Conservation (phyloP, 2,888 invertebrate genomes). For the Acleris sparsana region DNA sequence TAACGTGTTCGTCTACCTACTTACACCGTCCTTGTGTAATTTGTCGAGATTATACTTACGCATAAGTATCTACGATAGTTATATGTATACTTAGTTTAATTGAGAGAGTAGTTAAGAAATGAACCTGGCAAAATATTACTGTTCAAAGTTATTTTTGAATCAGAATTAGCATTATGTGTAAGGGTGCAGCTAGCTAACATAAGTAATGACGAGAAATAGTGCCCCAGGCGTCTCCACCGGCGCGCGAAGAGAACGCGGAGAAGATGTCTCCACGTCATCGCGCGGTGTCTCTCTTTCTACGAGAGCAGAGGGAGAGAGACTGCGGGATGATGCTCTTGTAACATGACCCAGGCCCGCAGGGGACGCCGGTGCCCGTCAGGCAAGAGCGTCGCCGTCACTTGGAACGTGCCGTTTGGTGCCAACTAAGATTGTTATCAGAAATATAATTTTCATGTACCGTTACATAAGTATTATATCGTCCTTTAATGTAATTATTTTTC, state of each 20-base stretch:
- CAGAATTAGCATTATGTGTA: constrained; percentile 44
- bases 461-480: constrained; percentile 25
- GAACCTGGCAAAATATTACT: constrained; percentile 66
- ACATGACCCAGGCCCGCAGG: too few relatives aligned
- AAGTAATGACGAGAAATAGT: neutral
- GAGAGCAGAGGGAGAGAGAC: too few relatives aligned
- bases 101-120: constrained; percentile 61
- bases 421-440: constrained; percentile 52
- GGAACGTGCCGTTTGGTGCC: constrained; percentile 23
- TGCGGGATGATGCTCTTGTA: too few relatives aligned
- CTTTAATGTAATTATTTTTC: constrained; percentile 28
- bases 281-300: too few relatives aligned
- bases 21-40: constrained; percentile 83
- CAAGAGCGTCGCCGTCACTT: neutral
- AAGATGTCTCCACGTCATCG: too few relatives aligned
- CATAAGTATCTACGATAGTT: constrained; percentile 53
- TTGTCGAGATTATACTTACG: constrained; percentile 78
- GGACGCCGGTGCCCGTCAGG: too few relatives aligned
- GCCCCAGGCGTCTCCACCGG: neutral
- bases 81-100: constrained; percentile 59
- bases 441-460: constrained; percentile 43
- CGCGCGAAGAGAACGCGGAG: neutral
- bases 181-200: constrained; percentile 64
- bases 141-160: constrained; percentile 29
- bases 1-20: constrained; percentile 76